Evolutionary conservation across 1,140 invertebrate species (phyloP).

Genomic region (Helicorthomorpha holstii): DNA sequence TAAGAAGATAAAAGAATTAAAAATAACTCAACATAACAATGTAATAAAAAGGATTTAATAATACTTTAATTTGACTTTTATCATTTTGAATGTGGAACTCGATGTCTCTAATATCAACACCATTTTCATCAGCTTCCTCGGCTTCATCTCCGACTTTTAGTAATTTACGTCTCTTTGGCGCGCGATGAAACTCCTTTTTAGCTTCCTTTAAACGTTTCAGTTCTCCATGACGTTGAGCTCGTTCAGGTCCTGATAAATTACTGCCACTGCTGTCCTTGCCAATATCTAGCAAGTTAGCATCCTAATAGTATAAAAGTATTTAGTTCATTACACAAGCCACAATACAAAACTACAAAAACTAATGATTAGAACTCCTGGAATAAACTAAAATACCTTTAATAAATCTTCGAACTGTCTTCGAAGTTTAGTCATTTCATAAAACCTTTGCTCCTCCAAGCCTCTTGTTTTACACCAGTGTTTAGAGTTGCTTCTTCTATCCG

Average conservation of each 20-base stretch:
- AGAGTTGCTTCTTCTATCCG: constrained; percentile 25
- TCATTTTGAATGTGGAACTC: constrained; percentile 32
- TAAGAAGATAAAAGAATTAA: constrained; percentile 23
- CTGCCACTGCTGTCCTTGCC: neutral
- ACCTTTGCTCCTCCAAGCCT: constrained; percentile 85
- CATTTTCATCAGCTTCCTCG: constrained; percentile 28
- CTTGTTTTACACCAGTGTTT: constrained; percentile 69
- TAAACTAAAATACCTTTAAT: constrained; percentile 45
- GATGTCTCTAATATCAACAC: constrained; percentile 74
- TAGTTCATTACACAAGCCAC: neutral
- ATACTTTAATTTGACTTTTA: constrained; percentile 3
- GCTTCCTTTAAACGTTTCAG: neutral
- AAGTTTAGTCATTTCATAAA: constrained; percentile 91
- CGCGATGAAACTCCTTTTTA: constrained; percentile 2
- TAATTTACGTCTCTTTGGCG: constrained; percentile 2
- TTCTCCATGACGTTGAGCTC: constrained; percentile 5
- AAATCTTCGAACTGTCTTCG: constrained; percentile 74
- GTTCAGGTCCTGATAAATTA: neutral
- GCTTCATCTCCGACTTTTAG: constrained; percentile 18
- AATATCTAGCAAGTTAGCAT: neutral
- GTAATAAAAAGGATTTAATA: neutral
- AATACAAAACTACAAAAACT: neutral
- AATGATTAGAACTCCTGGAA: too few species aligned
- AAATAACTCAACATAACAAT: neutral
- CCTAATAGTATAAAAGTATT: neutral